These are phyloP conservation scores for Beaufortia kweichowensis DNA, from an alignment of 2,113 vertebrate species.

Conservation along the genomic window DNA sequence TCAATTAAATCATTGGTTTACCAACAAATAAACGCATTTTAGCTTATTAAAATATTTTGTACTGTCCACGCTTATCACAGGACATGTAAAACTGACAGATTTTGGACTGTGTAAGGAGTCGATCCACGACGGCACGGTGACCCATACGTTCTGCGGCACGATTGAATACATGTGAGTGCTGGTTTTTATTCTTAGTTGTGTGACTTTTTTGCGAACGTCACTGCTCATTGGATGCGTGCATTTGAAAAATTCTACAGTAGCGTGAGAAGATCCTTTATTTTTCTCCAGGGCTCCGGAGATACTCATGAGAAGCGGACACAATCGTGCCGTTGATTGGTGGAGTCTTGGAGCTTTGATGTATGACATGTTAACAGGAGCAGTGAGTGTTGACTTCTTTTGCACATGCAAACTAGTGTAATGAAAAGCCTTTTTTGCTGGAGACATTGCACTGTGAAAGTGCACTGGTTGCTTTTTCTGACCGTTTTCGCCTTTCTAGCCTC, in stretches of 20 bases:
- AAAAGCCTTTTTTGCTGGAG: no score
- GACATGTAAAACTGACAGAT: conserved; percentile 97
- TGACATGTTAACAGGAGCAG: conserved; percentile 99
- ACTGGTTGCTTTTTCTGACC: no score
- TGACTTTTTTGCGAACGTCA: conserved; percentile 4
- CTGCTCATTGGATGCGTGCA: neutral
- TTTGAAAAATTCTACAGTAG: conserved; percentile 10
- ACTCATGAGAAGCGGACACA: conserved; percentile 97
- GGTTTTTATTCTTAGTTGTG: neutral
- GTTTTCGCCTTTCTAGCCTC: conserved; percentile 75
- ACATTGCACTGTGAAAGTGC: no score
- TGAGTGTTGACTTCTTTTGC: conserved; percentile 67
- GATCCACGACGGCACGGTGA: conserved; percentile 97
- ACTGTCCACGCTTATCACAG: conserved; percentile 66
- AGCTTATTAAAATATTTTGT: neutral
- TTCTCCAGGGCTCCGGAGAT: conserved; percentile 93
- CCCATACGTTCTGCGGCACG: conserved; percentile 99
- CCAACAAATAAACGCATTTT: no score
- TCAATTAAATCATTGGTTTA: no score
- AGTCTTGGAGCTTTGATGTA: conserved; percentile 99
- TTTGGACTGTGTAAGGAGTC: conserved; percentile 99
- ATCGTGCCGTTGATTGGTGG: conserved; percentile 99
- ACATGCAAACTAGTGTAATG: neutral
- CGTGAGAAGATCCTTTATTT: conserved; percentile 51
- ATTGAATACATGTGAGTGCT: conserved; percentile 97